These are phyloP conservation scores for Hypanus sabinus DNA, from an alignment of 2,113 vertebrate species.

Conservation along the genomic window DNA sequence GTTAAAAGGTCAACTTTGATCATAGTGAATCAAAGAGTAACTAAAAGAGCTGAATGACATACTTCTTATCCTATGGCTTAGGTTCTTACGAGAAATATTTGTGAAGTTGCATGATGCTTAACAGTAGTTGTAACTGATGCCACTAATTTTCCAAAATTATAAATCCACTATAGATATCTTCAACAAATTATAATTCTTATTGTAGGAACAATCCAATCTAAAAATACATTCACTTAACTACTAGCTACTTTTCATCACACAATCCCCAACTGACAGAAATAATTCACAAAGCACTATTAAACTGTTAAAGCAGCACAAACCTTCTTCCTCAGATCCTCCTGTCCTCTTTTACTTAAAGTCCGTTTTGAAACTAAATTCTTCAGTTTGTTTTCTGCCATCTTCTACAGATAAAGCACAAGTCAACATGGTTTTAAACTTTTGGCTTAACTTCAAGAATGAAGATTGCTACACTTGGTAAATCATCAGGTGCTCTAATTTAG, in stretches of 20 bases:
- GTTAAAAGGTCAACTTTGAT: too few species aligned
- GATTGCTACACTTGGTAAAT: not conserved
- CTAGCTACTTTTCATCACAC: not conserved
- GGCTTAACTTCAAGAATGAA: not conserved
- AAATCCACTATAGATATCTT: not conserved
- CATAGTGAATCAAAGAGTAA: too few species aligned
- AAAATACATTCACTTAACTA: not conserved
- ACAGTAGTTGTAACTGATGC: not conserved
- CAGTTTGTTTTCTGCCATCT: constrained; percentile 66
- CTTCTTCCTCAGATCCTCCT: constrained; percentile 63
- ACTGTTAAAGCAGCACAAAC: not conserved
- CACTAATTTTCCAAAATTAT: not conserved
- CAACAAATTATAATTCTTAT: not conserved
- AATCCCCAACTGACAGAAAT: not conserved
- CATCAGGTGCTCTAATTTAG: not conserved
- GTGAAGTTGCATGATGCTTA: too few species aligned
- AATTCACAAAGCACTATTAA: not conserved
- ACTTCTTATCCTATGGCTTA: too few species aligned
- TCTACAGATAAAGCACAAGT: constrained; percentile 44
- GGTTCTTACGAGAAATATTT: too few species aligned
- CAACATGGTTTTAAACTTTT: not conserved
- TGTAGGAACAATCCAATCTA: not conserved
- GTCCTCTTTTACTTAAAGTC: constrained; percentile 59
- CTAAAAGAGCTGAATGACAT: too few species aligned
- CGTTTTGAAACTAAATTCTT: constrained; percentile 54